Percentiles rank a stretch among this genome's conserved stretches.
phyloP scores from a whole-genome alignment of 1,140 invertebrate species.

The Latrodectus geometricus region DNA sequence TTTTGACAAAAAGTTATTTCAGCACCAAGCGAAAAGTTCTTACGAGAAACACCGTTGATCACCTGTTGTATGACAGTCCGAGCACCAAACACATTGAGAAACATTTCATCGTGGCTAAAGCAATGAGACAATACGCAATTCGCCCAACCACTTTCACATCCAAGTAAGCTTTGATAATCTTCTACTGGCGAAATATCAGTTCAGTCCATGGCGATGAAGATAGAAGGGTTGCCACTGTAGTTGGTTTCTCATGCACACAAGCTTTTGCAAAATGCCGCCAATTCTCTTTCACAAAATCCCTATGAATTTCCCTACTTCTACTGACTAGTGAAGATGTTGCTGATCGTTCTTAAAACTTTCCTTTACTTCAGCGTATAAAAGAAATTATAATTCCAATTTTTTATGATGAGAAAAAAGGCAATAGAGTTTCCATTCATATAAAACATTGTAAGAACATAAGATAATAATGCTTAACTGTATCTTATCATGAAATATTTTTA shows the following conservation, averaged over 20 bases:
- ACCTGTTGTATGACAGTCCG: conserved; percentile 19
- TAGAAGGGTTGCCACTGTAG: not conserved
- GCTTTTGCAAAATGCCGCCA: conserved; percentile 2
- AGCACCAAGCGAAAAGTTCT: not conserved
- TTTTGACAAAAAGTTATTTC: not conserved
- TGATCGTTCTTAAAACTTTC: too few relatives aligned
- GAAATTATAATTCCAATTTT: too few relatives aligned
- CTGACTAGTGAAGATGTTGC: too few relatives aligned
- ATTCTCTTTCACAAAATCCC: not conserved
- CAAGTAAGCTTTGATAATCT: not conserved
- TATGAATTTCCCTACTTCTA: not conserved
- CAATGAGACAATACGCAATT: not conserved
- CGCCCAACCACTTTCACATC: not conserved
- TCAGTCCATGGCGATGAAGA: not conserved
- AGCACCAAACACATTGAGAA: not conserved
- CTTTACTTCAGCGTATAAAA: too few relatives aligned
- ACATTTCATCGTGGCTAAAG: conserved; percentile 19
- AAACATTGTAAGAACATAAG: too few relatives aligned
- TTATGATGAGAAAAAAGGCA: too few relatives aligned
- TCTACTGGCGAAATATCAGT: not conserved
- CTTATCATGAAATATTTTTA: too few relatives aligned
- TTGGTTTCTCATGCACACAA: not conserved
- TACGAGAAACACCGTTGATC: conserved; percentile 8
- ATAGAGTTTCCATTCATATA: too few relatives aligned
- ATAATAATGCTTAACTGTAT: too few relatives aligned